Base-by-base conservation (phyloP, 2,888 invertebrate genomes). In the Drosophila recens region DNA sequence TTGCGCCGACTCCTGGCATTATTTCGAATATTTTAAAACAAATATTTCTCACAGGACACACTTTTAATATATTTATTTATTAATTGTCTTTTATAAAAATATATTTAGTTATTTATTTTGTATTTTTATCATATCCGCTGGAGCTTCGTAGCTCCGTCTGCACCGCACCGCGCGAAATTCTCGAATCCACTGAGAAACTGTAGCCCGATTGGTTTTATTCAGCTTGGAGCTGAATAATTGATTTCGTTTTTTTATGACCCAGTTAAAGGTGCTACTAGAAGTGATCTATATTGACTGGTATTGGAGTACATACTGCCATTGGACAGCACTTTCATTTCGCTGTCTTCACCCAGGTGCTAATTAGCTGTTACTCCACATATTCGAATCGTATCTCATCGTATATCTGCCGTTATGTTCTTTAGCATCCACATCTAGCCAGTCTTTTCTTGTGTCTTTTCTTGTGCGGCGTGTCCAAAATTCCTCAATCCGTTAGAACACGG, bases 211-310 rank as follows among this genome's bases (percentile, higher is more conserved):
- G 87, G 82, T 83, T 87, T 90, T 87, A 90, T 87, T 86, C 67
- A 30, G 48, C 34, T 33, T 36, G 42, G 36, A 9, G 33, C 9
- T 10, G 23, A 2, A 30, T 30, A 68, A 73, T 82, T 82, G 85
- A 87, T 87, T 87, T 85, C 89, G 86, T 89, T 85, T 85, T 85
- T 85, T 67, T 75, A 75, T 87, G 86, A 90, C 86, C 86, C 73
- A 86, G 65, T 59, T 64, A 79, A 79, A 84, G 84, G 89, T 89
- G 84, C 86, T 85, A 84, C 84, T 79, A 89, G 89, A 89, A 84
- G 70, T 84, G 88, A 70, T 85, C 84, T 85, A 89, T 75, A 84
- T 87, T 73, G 48, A 56, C 20, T 27, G 30, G 15, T 33, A 54
- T 15, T 30, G 30, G 15, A 42, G 27, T 61, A 33, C 33, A 42